These are phyloP conservation scores for Recurvirostra avosetta DNA, from an alignment of 2,113 vertebrate species.

Conservation along the genomic window DNA sequence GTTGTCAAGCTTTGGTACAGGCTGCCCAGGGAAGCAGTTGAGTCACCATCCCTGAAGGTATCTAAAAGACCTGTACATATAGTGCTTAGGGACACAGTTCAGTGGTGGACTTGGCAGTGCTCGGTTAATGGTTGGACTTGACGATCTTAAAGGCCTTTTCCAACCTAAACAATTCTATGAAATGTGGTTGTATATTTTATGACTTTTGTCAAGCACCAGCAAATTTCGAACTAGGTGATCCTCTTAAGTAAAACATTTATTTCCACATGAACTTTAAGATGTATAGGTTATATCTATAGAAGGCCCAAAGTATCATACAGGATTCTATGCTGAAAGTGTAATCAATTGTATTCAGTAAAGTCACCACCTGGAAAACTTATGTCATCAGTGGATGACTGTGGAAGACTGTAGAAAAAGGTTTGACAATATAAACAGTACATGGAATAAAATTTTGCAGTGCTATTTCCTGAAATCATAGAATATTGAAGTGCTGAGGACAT, in stretches of 20 bases:
- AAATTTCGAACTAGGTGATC: background rate
- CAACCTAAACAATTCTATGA: background rate
- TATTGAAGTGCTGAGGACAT: background rate
- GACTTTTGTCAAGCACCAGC: background rate
- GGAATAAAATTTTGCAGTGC: background rate
- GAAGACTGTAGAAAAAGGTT: background rate
- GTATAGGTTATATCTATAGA: background rate
- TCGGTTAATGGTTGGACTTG: background rate
- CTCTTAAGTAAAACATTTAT: background rate
- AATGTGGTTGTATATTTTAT: background rate
- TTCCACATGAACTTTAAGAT: background rate
- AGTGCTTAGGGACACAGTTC: background rate
- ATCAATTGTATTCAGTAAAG: constrained; percentile 2
- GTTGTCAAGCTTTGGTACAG: background rate
- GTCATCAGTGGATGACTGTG: background rate
- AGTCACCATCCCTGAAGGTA: background rate
- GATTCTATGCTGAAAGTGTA: background rate
- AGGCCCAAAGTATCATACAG: background rate
- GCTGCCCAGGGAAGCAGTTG: background rate
- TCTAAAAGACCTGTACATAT: background rate
- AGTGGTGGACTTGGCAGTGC: background rate
- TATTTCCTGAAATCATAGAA: background rate
- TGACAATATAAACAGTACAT: background rate
- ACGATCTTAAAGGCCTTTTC: background rate
- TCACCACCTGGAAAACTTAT: background rate